Evolutionary conservation across 2,797 vertebrate genomes (phyloP).

Genomic region (Huso huso): DNA sequence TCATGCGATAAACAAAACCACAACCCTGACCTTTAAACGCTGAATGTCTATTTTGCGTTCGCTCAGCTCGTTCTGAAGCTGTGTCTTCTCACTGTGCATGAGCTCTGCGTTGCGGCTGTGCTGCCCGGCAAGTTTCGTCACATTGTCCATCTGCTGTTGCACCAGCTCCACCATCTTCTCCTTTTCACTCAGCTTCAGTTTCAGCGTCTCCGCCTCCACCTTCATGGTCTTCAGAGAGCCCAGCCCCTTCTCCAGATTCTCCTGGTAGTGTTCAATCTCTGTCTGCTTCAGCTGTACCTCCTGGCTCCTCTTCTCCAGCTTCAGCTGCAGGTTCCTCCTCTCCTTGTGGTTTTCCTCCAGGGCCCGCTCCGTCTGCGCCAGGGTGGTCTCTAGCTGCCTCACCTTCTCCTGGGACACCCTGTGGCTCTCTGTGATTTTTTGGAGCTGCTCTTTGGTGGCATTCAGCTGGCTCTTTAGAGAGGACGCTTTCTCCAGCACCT

Average conservation of each 20-base stretch:
- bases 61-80: slow-evolving; percentile 55
- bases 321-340: slow-evolving; percentile 43
- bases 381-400: slow-evolving; percentile 37
- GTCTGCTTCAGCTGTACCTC: slow-evolving; percentile 48
- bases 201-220: slow-evolving; percentile 43
- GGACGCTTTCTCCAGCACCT: slow-evolving; percentile 46
- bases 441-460: slow-evolving; percentile 46
- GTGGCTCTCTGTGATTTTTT: slow-evolving; percentile 31
- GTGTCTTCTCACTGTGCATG: slow-evolving; percentile 54
- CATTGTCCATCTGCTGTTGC: slow-evolving; percentile 49
- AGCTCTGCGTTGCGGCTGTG: slow-evolving; percentile 41
- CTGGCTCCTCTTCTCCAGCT: slow-evolving; percentile 45
- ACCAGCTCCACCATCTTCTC: slow-evolving; percentile 49
- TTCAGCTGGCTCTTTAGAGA: slow-evolving; percentile 46
- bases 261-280: slow-evolving; percentile 42
- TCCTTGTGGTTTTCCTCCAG: slow-evolving; percentile 35
- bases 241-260: slow-evolving; percentile 31
- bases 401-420: slow-evolving; percentile 39
- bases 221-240: slow-evolving; percentile 31
- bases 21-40: slow-evolving; percentile 53
- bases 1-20: not conserved
- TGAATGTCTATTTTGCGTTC: slow-evolving; percentile 52
- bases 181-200: slow-evolving; percentile 49
- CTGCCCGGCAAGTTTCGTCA: slow-evolving; percentile 44
- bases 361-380: slow-evolving; percentile 49